phyloP scores from a whole-genome alignment of 2,888 invertebrate genomes.

The Hylaea fasciaria region DNA sequence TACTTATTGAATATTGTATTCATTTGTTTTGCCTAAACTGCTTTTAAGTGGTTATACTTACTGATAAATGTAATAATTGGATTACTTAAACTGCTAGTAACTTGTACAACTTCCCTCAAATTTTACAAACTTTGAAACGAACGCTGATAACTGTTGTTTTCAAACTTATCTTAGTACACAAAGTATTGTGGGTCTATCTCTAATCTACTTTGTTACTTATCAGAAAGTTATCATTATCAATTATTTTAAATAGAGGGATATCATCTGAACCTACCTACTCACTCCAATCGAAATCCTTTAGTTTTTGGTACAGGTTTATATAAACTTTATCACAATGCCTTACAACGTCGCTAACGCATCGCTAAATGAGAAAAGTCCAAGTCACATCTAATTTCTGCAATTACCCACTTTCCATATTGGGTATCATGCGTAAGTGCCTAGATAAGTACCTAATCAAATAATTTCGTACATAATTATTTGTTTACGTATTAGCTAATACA shows the following conservation, averaged over 20 bases:
- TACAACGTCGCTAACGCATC: no score
- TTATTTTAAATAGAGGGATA: no score
- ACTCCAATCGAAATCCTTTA: no score
- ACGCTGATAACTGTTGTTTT: conserved; percentile 25
- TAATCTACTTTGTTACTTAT: no score
- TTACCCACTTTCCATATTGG: neutral
- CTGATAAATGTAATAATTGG: neutral
- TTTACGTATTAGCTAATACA: neutral
- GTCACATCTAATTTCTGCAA: neutral
- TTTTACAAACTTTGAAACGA: neutral
- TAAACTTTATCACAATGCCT: no score
- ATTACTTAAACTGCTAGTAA: neutral
- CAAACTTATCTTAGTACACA: conserved; percentile 18
- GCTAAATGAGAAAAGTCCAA: no score
- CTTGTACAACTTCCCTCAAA: conserved; percentile 1
- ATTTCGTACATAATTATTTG: conserved; percentile 1
- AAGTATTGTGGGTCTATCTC: no score
- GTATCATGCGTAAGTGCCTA: neutral
- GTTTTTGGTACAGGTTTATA: no score
- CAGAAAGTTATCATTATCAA: no score
- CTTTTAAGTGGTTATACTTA: conserved; percentile 7
- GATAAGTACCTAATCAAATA: neutral
- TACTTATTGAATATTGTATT: neutral
- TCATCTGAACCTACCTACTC: no score
- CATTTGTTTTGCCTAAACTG: neutral